These are phyloP conservation scores for Strix occidentalis DNA, from an alignment of 2,797 vertebrate species.

Conservation along the genomic window DNA sequence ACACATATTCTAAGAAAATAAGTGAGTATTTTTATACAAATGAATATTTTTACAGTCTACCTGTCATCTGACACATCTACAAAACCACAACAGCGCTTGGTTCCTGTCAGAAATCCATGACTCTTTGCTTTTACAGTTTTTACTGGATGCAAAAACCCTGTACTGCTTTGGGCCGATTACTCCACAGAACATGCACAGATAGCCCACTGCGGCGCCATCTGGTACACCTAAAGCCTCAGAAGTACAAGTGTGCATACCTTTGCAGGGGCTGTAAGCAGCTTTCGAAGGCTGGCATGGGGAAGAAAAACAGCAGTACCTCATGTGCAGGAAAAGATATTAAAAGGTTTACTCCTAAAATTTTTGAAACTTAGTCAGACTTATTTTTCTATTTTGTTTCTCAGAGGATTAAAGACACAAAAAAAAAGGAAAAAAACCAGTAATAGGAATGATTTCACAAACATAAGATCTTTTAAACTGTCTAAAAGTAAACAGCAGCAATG, in stretches of 20 bases:
- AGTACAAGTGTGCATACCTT: not conserved
- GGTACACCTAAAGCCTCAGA: not conserved
- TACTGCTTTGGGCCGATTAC: not conserved
- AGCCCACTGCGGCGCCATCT: not conserved
- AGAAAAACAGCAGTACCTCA: not conserved
- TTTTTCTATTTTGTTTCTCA: not conserved
- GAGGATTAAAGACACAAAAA: not conserved
- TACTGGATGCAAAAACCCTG: not conserved
- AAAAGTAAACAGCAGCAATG: not conserved
- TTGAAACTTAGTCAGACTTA: not conserved
- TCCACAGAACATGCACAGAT: not conserved
- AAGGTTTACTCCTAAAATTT: not conserved
- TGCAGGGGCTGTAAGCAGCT: not conserved
- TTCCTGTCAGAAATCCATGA: not conserved
- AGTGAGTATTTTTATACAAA: not conserved
- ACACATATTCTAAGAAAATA: not conserved
- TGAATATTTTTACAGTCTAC: not conserved
- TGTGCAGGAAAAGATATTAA: not conserved
- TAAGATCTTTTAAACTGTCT: not conserved
- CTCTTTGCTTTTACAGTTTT: not conserved
- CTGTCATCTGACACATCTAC: not conserved
- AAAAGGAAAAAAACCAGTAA: not conserved
- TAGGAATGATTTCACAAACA: not conserved
- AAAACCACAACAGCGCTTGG: not conserved
- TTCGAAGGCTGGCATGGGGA: not conserved